phyloP scores from a whole-genome alignment of 2,113 vertebrate genomes.

The Pagrus major region DNA sequence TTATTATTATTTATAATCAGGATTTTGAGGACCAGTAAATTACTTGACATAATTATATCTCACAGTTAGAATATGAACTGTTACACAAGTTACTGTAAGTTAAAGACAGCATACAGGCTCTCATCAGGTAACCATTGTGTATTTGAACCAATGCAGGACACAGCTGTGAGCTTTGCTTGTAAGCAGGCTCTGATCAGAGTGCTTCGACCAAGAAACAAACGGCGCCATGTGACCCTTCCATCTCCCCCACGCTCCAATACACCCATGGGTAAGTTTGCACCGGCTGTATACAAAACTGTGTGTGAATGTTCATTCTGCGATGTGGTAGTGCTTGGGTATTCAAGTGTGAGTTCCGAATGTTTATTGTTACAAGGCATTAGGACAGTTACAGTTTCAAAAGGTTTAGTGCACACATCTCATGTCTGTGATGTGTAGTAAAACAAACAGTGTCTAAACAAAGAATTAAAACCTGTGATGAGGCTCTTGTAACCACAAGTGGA shows the following conservation, averaged over 20 bases:
- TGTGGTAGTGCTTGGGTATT: neutral
- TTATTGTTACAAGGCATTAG: neutral
- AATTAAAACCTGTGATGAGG: neutral
- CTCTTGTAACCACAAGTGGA: neutral
- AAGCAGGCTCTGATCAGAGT: slow-evolving; percentile 98
- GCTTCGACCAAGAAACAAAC: slow-evolving; percentile 95
- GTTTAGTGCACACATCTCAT: neutral
- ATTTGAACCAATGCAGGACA: slow-evolving; percentile 86
- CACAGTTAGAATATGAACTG: neutral
- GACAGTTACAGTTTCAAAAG: neutral
- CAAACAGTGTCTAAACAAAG: neutral
- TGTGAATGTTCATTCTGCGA: neutral
- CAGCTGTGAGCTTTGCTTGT: slow-evolving; percentile 97
- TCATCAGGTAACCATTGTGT: neutral
- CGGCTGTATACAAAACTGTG: neutral
- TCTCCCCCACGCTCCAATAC: slow-evolving; percentile 99
- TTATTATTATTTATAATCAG: neutral
- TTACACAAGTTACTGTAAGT: neutral
- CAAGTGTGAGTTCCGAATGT: neutral
- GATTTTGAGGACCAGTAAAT: neutral
- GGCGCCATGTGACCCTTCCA: slow-evolving; percentile 95
- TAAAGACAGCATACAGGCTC: neutral
- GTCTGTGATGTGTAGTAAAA: neutral
- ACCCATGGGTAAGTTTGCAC: slow-evolving; percentile 90
- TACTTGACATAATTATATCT: neutral